phyloP scores from a whole-genome alignment of 1,140 invertebrate species.

The Caenorhabditis tropicalis region DNA sequence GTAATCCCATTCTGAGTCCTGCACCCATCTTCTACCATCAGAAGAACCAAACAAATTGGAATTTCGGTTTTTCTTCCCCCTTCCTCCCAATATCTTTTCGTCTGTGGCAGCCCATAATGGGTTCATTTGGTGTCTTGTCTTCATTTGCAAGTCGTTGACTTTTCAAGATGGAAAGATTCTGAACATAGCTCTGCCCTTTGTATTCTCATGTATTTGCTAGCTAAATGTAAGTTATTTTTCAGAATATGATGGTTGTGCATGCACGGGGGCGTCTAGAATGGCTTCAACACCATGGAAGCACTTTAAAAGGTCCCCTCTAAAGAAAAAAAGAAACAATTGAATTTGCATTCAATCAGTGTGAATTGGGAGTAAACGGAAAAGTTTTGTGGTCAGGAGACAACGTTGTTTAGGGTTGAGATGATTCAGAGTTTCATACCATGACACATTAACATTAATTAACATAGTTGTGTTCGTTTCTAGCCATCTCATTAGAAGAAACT shows the following conservation, averaged over 20 bases:
- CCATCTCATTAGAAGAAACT: no score
- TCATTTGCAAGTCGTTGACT: conserved; percentile 14
- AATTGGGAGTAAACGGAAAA: background rate
- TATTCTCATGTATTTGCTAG: conserved; percentile 6
- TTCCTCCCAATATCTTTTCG: background rate
- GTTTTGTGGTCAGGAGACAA: background rate
- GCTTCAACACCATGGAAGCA: background rate
- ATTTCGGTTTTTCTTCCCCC: background rate
- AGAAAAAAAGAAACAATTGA: background rate
- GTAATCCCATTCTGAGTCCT: background rate
- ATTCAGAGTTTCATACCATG: no score
- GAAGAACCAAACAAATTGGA: conserved; percentile 1
- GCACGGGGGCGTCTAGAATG: background rate
- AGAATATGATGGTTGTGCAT: background rate
- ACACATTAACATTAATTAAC: no score
- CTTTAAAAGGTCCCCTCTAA: conserved; percentile 1
- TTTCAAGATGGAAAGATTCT: background rate
- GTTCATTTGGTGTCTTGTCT: background rate
- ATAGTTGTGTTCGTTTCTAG: no score
- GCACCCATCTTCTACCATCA: background rate
- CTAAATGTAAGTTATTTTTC: background rate
- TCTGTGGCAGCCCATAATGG: background rate
- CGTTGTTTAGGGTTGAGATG: no score
- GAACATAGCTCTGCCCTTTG: background rate
- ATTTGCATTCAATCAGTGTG: conserved; percentile 19